Evolutionary conservation across 2,797 vertebrate genomes (phyloP).

Genomic region (Sebastes wilsoni): DNA sequence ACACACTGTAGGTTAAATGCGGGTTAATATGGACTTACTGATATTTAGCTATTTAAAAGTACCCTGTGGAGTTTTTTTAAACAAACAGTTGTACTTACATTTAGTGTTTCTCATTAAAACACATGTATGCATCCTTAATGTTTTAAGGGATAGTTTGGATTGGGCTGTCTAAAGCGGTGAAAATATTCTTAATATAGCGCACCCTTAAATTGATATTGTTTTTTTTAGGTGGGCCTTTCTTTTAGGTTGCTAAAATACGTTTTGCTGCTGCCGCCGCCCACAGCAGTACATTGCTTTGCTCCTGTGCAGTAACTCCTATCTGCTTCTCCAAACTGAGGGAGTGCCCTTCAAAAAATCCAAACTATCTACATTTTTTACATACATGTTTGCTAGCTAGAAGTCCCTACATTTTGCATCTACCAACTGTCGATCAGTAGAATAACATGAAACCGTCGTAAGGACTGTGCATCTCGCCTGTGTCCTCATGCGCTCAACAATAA

Average conservation of each 20-base stretch:
- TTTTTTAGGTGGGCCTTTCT: too few species aligned
- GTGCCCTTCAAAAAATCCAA: background rate
- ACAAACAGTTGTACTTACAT: background rate
- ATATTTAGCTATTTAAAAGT: conserved; percentile 6
- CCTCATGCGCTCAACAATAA: background rate
- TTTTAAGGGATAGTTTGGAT: background rate
- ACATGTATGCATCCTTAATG: background rate
- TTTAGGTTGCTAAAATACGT: background rate
- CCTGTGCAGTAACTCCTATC: background rate
- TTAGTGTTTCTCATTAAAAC: background rate
- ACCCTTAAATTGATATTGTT: background rate
- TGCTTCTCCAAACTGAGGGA: background rate
- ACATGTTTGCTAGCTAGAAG: too few species aligned
- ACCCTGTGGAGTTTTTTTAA: background rate
- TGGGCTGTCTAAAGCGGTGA: background rate
- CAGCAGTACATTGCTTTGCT: background rate
- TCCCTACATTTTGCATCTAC: background rate
- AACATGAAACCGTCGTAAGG: too few species aligned
- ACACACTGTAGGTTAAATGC: conserved; percentile 5
- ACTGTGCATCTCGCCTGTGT: background rate
- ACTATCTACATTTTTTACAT: too few species aligned
- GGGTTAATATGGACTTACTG: conserved; percentile 6
- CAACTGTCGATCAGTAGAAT: too few species aligned
- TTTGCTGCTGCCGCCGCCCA: background rate
- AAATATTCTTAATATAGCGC: background rate